Base-by-base conservation (phyloP, 1,140 invertebrate species). In the Penaeus vannamei region DNA sequence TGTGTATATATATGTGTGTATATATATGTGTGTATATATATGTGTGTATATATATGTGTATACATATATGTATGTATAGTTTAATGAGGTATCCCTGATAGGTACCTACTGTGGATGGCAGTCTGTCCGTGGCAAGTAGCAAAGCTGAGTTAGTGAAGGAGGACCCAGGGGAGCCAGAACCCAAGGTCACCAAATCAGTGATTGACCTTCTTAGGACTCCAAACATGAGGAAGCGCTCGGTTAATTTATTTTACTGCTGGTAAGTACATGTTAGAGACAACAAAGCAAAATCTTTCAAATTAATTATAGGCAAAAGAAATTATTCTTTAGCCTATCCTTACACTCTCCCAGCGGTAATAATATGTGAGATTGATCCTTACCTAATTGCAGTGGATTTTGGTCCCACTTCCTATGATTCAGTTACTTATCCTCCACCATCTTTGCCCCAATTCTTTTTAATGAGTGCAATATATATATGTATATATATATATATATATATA, bases 221-320 rank as follows among this genome's bases (percentile, higher is more conserved):
- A 2, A 95, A 95, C 92, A 93, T 97, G 42, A 94, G 96, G 72
- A 95, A 95, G 76, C 95, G 96, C 91, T 95, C 96, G 59, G 89
- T 96, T 1, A 94, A 96, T 72, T 94, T 97, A 85, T 97, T 97
- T 92, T 96, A 96, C 92, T 95, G 96, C 91, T 97, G 96, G 96
- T 96, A 79, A 81, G 87, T 8, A 14, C 8, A 53, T 53, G 46
- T 53, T 53, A 76, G 23, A 76, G 20, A 94, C 62, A 95, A 96
- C 92, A 1, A 17, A 72, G 32, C 14, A 23, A 29, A 76, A 12
- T 14, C 26, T 19, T 76, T 76, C 0, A 53, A 53, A 36, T 36
- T 1, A 2, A 5, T 36, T 36, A 36, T 36, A 2, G 36, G 36
- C 5, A 36, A 36, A 36, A 36, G 36, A 36, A 36, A 36, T 36